Conservation (phyloP, 2,888 invertebrate genomes). For the Lepidocyrtoides sp. region DNA sequence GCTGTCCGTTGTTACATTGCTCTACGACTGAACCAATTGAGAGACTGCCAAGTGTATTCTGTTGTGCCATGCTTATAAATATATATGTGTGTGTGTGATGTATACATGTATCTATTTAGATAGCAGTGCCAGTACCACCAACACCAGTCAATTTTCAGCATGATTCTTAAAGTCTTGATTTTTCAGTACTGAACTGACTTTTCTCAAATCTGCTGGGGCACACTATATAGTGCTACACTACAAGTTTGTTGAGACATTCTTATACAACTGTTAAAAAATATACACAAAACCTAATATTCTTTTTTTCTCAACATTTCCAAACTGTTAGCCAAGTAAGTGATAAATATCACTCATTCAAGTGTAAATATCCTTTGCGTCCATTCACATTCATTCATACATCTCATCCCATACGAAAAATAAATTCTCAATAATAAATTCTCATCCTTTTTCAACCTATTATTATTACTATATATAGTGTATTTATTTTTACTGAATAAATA, state of each 20-base stretch:
- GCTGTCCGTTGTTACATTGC: neutral
- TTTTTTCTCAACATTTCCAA: neutral
- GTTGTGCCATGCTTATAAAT: neutral
- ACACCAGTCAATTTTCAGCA: slow-evolving; percentile 40
- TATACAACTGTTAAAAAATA: neutral
- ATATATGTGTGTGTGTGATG: neutral
- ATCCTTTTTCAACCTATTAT: slow-evolving; percentile 38
- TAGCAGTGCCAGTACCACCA: neutral
- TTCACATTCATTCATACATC: slow-evolving; percentile 37
- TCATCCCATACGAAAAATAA: slow-evolving; percentile 2
- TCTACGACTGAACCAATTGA: slow-evolving; percentile 50
- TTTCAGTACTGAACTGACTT: neutral
- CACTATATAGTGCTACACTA: neutral
- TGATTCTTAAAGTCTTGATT: slow-evolving; percentile 7
- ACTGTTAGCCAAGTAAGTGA: slow-evolving; percentile 64
- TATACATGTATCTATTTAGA: neutral
- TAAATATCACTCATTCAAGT: slow-evolving; percentile 79
- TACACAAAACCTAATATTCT: neutral
- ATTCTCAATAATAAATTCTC: slow-evolving; percentile 27
- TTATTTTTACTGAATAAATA: slow-evolving; percentile 14
- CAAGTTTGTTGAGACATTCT: neutral
- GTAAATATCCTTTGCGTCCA: slow-evolving; percentile 72
- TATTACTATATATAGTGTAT: slow-evolving; percentile 28
- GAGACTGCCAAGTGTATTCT: slow-evolving; percentile 57
- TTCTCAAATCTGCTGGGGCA: neutral